phyloP scores from a whole-genome alignment of 2,888 invertebrate genomes.

The Athalia cordata region DNA sequence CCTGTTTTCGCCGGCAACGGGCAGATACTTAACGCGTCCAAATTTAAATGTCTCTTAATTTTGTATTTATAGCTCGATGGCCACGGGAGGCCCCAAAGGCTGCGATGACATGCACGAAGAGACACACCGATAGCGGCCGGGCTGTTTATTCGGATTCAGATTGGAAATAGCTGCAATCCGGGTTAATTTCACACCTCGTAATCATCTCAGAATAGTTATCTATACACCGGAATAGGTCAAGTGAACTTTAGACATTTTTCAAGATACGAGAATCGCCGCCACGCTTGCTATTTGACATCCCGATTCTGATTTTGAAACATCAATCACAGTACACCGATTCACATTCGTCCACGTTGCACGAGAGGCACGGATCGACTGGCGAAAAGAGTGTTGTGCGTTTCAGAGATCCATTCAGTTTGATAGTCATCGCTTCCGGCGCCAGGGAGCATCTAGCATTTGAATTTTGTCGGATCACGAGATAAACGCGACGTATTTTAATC shows the following conservation, averaged over 20 bases:
- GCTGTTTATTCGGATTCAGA: too few species aligned
- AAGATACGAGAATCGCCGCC: neutral
- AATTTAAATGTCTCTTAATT: conserved; percentile 37
- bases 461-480: neutral
- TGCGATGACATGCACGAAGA: conserved; percentile 11
- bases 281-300: conserved; percentile 1
- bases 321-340: conserved; percentile 4
- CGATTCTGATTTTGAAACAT: conserved; percentile 25
- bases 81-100: conserved; percentile 15
- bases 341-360: neutral
- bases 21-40: conserved; percentile 35
- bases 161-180: neutral
- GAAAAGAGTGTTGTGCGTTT: neutral
- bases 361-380: neutral
- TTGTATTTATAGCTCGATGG: conserved; percentile 36
- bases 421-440: neutral
- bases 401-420: neutral
- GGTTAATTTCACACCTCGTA: neutral
- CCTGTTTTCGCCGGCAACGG: conserved; percentile 29
- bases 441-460: neutral
- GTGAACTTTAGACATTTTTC: neutral
- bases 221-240: neutral
- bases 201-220: neutral
- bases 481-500: neutral
- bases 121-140: neutral